These are phyloP conservation scores for Globodera ellingtonae DNA, from an alignment of 1,140 invertebrate species.

Conservation along the genomic window DNA sequence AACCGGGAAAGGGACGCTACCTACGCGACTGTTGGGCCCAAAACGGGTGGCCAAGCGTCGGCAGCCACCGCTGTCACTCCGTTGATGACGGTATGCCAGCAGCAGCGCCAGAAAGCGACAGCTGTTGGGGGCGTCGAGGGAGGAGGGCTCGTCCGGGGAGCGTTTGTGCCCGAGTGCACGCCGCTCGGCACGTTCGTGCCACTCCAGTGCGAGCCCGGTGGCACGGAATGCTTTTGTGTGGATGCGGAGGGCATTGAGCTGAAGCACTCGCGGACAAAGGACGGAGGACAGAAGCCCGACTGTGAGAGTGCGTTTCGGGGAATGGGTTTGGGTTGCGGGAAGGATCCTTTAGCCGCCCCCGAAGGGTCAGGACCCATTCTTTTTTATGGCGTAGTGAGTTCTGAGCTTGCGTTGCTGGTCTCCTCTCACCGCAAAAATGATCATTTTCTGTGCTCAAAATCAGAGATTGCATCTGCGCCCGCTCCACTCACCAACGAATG, in stretches of 20 bases:
- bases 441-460: slow-evolving; percentile 12
- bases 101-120: slow-evolving; percentile 45
- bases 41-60: neutral
- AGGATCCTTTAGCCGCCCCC: too few relatives aligned
- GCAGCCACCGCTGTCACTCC: slow-evolving; percentile 25
- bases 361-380: too few relatives aligned
- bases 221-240: slow-evolving; percentile 60
- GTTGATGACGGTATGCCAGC: slow-evolving; percentile 53
- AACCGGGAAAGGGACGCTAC: slow-evolving; percentile 20
- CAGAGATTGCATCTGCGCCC: slow-evolving; percentile 50
- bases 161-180: slow-evolving; percentile 59
- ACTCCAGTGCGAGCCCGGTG: slow-evolving; percentile 60
- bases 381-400: too few relatives aligned
- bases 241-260: slow-evolving; percentile 59
- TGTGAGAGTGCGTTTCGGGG: slow-evolving; percentile 55
- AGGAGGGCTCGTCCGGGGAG: slow-evolving; percentile 45
- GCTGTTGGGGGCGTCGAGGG: neutral
- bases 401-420: too few relatives aligned
- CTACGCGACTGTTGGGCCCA: slow-evolving; percentile 13
- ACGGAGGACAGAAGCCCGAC: slow-evolving; percentile 50
- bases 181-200: slow-evolving; percentile 49
- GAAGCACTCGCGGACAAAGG: slow-evolving; percentile 55
- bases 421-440: too few relatives aligned
- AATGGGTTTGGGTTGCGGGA: too few relatives aligned
- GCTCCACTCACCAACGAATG: slow-evolving; percentile 54